These are phyloP conservation scores for Xenops minutus DNA, from an alignment of 2,797 vertebrate genomes.

Conservation along the genomic window DNA sequence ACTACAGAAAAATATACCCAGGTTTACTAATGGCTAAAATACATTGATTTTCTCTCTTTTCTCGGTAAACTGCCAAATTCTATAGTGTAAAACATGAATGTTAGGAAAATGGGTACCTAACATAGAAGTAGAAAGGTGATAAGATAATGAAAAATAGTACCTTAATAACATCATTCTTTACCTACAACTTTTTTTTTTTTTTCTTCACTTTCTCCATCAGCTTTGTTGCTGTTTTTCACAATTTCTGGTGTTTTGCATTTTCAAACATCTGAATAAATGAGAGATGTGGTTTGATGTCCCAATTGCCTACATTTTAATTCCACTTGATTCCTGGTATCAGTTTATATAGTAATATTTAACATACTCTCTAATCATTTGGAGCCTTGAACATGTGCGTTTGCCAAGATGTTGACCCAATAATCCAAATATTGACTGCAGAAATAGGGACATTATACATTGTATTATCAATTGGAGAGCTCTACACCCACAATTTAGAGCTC, in stretches of 20 bases:
- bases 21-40: neutral
- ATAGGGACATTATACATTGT: neutral
- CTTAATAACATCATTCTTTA: neutral
- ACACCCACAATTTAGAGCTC: neutral
- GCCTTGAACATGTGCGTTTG: neutral
- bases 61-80: neutral
- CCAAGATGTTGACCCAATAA: neutral
- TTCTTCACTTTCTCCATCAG: fast-evolving
- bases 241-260: neutral
- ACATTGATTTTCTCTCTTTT: neutral
- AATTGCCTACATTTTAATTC: neutral
- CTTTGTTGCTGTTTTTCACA: neutral
- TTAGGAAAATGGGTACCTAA: neutral
- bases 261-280: neutral
- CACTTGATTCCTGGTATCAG: neutral
- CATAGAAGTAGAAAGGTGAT: neutral
- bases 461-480: neutral
- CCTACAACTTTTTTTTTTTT: fast-evolving
- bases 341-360: neutral
- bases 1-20: neutral
- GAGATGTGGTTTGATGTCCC: neutral
- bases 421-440: neutral
- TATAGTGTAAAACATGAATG: neutral
- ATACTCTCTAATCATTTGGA: neutral
- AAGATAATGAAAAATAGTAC: neutral